Conservation (phyloP, 2,113 vertebrate genomes). For the Corynorhinus townsendii region DNA sequence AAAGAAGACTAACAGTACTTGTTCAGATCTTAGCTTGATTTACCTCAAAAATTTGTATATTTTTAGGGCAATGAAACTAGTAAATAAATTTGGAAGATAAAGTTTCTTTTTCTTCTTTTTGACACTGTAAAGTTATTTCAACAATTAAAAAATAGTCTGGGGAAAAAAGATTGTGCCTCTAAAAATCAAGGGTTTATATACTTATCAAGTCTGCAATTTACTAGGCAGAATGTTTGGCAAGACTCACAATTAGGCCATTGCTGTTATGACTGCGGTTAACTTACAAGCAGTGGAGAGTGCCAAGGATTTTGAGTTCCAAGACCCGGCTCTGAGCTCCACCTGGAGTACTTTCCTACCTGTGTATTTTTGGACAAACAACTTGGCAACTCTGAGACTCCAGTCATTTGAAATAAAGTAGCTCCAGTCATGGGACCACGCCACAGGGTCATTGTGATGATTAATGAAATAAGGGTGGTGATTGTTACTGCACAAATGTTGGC, state of each 20-base stretch:
- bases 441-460: background rate
- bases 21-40: background rate
- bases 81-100: background rate
- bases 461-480: background rate
- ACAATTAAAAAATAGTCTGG: background rate
- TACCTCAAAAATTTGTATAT: background rate
- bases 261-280: background rate
- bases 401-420: background rate
- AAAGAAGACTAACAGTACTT: background rate
- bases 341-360: background rate
- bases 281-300: background rate
- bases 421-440: background rate
- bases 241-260: background rate
- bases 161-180: background rate
- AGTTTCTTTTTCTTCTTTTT: background rate
- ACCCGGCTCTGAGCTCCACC: background rate
- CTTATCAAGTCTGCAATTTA: background rate
- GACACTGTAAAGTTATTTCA: background rate
- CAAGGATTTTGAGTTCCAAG: background rate
- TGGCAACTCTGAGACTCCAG: background rate
- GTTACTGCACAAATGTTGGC: background rate
- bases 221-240: background rate
- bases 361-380: slow-evolving; percentile 10
- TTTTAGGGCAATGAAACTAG: slow-evolving; percentile 30
- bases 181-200: background rate